Conservation (phyloP, 1,140 invertebrate genomes). For the Nephila pilipes region DNA sequence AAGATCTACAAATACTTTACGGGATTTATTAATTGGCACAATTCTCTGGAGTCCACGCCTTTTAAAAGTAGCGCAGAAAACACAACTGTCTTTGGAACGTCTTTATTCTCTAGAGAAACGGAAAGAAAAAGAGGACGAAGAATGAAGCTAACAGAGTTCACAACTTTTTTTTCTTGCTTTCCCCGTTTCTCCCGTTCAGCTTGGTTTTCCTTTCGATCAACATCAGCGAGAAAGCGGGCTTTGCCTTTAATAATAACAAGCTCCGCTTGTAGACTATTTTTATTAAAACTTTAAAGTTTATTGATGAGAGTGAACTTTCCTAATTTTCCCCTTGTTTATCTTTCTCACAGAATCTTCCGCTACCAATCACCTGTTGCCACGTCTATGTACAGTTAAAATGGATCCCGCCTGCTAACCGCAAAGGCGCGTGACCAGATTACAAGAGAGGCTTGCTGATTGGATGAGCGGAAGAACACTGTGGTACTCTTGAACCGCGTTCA, state of each 20-base stretch:
- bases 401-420: slow-evolving; percentile 72
- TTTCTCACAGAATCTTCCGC: slow-evolving; percentile 71
- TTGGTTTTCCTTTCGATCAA: slow-evolving; percentile 52
- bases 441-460: slow-evolving; percentile 65
- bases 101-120: slow-evolving; percentile 53
- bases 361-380: slow-evolving; percentile 75
- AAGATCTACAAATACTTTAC: slow-evolving; percentile 75
- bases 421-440: slow-evolving; percentile 75
- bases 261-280: slow-evolving; percentile 72
- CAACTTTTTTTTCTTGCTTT: slow-evolving; percentile 53
- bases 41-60: slow-evolving; percentile 47
- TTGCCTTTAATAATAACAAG: slow-evolving; percentile 69
- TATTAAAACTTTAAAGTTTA: slow-evolving; percentile 77
- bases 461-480: slow-evolving; percentile 58
- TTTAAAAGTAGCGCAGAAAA: slow-evolving; percentile 56
- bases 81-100: slow-evolving; percentile 61
- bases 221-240: slow-evolving; percentile 53
- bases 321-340: slow-evolving; percentile 70
- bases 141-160: slow-evolving; percentile 57
- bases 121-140: slow-evolving; percentile 22
- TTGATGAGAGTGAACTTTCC: slow-evolving; percentile 74
- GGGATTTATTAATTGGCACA: slow-evolving; percentile 75
- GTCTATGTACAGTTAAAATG: slow-evolving; percentile 67
- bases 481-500: slow-evolving; percentile 66
- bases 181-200: background rate